Evolutionary conservation across 2,113 vertebrate species (phyloP), one percentile per base, ranked within the genome.

Genomic region (Odobenus rosmarus): DNA sequence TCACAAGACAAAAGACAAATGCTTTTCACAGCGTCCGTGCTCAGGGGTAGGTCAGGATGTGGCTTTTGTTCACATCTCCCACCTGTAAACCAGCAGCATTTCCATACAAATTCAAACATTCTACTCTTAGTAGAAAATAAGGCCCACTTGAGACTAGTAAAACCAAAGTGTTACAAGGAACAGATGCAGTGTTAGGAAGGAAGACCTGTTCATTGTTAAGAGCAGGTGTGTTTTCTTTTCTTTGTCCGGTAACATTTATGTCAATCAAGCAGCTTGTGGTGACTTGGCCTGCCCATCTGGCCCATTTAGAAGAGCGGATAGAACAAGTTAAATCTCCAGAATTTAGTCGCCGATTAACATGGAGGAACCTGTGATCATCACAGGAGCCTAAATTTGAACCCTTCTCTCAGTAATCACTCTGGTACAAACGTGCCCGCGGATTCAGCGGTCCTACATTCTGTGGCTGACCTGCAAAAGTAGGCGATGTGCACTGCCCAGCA

Each of bases 401-500:
- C 26, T n/a, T 19, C 23, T n/a, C 51, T 55, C 61, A 4, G 46
- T 2, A 23, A 26, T 1, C 28, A 24, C 57, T 61, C 13, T 55
- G 8, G 42, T 36, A 57, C 57, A 7, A 24, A 8, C 3, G 4
- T 0, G 23, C 9, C 0, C 0, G 12, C 5, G 2, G 31, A 24
- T 2, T 21, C 23, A 0, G 0, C 14, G 12, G 10, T 16, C 26
- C 46, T 5, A 15, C 36, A 13, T 4, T 24, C 42, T 26, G 31
- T 51, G 18, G 11, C 9, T 5, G 15, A 42, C 6, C 57, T 80
- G 51, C 88, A 7, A 39, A 59, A 36, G 7, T 39, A n/a, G 23
- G 18, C 19, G 5, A 3, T 0, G 14, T 51, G n/a, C 23, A 7
- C 5, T 24, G 33, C 1, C 7, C n/a, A 84, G 36, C 3, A 42